Evolutionary conservation across 2,888 invertebrate genomes (phyloP), one percentile per base, ranked within the genome.

Genomic region (Erebia ligea): DNA sequence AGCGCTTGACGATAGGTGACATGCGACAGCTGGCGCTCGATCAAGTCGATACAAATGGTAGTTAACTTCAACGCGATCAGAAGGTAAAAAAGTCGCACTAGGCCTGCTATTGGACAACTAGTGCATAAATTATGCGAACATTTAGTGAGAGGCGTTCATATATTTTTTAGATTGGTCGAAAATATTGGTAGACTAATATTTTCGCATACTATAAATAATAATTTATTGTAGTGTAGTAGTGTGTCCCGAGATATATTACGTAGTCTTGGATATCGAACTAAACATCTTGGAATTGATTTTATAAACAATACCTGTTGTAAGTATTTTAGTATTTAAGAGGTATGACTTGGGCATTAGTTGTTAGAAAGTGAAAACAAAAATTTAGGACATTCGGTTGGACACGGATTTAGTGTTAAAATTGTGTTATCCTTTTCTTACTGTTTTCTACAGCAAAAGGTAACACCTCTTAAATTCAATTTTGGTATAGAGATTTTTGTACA

Each of bases 281-380:
- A 11, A 54, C 19, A 54, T 17, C 10, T 10, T 54, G 2, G 10
- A 8, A 19, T 11, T 10, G 17, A 19, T 2, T 19, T 52, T 57
- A 15, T 57, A 9, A 58, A 34, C 34, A 34, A 13, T 34, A 58
- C 15, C 57, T 15, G 40, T 59, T 42, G 15, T 25, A 17, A 59
- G 59, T 59, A 59, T 42, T 59, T 59, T 59, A 59, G 42, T 42
- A 10, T 17, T 40, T n/a, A n/a, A 40, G 17, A 59, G n/a, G n/a
- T 59, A 59, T 59, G 40, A 40, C n/a, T 59, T 59, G 59, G 59
- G 59, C 59, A 59, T 59, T 59, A 57, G 56, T 15, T 13, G 21
- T 25, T 57, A 57, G 6, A 8, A 56, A 21, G 13, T 21, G 21
- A 21, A 56, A 21, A 34, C 34, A 6, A 21, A 21, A 57, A 54